Conservation (phyloP, 2,797 vertebrate species). For the Loriculus beryllinus region DNA sequence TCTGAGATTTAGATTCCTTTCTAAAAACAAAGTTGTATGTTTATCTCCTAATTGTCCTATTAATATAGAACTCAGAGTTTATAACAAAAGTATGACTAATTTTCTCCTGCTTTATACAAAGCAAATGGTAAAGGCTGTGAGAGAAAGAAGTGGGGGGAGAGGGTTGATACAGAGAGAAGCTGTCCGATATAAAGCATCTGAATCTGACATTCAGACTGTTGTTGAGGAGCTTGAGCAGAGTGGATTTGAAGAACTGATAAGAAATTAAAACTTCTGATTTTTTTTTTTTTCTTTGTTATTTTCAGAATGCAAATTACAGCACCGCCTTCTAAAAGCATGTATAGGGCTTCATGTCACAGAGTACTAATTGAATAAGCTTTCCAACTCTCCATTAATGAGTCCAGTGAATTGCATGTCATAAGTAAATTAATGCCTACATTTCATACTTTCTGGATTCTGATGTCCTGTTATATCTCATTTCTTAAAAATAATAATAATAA, state of each 20-base stretch:
- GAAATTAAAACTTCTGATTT: background rate
- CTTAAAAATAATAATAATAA: conserved; percentile 17
- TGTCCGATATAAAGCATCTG: background rate
- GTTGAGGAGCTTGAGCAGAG: background rate
- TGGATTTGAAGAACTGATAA: background rate
- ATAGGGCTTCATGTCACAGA: background rate
- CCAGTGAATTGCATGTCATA: conserved; percentile 20
- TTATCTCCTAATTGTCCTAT: background rate
- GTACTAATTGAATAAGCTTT: background rate
- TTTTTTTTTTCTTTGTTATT: conserved; percentile 32
- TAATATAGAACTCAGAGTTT: background rate
- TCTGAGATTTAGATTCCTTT: background rate
- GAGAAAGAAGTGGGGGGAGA: background rate
- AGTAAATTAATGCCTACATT: conserved; percentile 24
- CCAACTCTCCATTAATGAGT: conserved; percentile 1
- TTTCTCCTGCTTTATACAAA: background rate
- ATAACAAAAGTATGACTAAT: background rate
- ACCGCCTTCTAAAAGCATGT: background rate
- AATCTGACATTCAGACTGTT: background rate
- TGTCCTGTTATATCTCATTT: conserved; percentile 31
- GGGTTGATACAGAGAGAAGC: background rate
- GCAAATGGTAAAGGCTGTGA: background rate
- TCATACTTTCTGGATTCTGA: conserved; percentile 27
- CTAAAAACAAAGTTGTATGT: background rate
- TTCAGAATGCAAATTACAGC: background rate